Evolutionary conservation across 1,140 invertebrate genomes (phyloP), one percentile per base, ranked within the genome.

Genomic region (Drosophila tristis): DNA sequence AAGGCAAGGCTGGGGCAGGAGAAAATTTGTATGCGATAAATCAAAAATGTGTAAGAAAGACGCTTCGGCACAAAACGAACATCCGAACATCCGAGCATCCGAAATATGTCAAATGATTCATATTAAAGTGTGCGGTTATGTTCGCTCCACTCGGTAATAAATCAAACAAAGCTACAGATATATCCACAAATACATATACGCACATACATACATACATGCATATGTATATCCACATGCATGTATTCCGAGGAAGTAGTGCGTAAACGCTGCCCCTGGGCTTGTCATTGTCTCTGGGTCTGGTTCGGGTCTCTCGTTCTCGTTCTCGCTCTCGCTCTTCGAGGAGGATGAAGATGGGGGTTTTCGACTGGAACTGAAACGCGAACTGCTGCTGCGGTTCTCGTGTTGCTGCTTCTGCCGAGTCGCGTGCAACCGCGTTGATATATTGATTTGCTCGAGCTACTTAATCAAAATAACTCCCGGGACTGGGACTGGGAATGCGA

Each of bases 101-200:
- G 70, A 85, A 85, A 82, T 68, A 84, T 85, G 80, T 79, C 81
- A 85, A 86, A 86, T 85, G 81, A 86, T 86, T 85, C 81, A 85
- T 85, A 87, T 86, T 86, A 81, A 86, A 81, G 82, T 86, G 74
- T 62, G 73, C 73, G 74, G 71, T 74, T 74, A 74, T 74, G 68
- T 74, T 74, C 56, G 63, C 45, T 44, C 50, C 64, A 43, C 39
- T 73, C 13, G 61, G 53, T 62, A 64, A 87, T 86, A 86, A 86
- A 86, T 86, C 81, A 86, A 74, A 56, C 60, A 62, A 64, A 43
- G 44, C 78, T 62, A 55, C 50, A 45, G 49, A 42, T 62, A 62
- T 47, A 25, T 42, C 59, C 7, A 58, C 49, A 67, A 45, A 65
- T 70, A 74, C 74, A 74, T 62, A 74, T 62, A 42, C 26, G 45